Percentiles rank a stretch among this genome's conserved stretches.
Evolutionary conservation across 2,888 invertebrate species (phyloP).

Genomic region (Parelbella ahira): DNA sequence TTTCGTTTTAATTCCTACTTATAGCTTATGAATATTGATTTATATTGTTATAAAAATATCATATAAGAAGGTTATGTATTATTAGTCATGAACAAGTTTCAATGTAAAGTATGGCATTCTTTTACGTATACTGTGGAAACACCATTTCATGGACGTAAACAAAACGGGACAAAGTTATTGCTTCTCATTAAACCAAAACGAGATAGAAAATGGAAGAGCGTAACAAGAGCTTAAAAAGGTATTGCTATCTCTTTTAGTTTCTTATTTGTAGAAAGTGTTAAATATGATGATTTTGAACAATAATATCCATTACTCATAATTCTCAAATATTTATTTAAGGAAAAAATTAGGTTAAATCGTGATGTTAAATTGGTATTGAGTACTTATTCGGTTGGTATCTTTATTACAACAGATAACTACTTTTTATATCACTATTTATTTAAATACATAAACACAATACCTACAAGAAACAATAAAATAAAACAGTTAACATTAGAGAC

Average conservation of each 20-base stretch:
- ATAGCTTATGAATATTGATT: not conserved
- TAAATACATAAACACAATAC: too few relatives aligned
- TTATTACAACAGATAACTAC: too few relatives aligned
- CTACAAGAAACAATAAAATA: too few relatives aligned
- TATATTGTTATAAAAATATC: not conserved
- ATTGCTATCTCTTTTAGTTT: constrained; percentile 46
- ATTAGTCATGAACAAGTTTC: not conserved
- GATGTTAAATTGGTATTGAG: not conserved
- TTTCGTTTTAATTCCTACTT: not conserved
- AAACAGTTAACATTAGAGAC: too few relatives aligned
- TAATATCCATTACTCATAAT: not conserved
- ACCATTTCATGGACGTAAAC: constrained; percentile 68
- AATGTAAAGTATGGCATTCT: constrained; percentile 36
- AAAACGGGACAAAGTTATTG: constrained; percentile 62
- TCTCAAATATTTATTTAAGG: too few relatives aligned
- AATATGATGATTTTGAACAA: constrained; percentile 28
- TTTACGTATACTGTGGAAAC: constrained; percentile 51
- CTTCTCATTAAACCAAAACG: constrained; percentile 50
- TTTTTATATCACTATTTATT: too few relatives aligned
- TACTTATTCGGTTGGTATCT: too few relatives aligned
- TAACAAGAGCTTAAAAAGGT: constrained; percentile 40
- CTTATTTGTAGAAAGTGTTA: constrained; percentile 31
- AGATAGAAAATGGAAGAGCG: constrained; percentile 45
- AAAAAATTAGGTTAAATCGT: too few relatives aligned
- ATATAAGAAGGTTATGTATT: too few relatives aligned